These are phyloP conservation scores for Bothrops jararaca DNA, from an alignment of 2,113 vertebrate species.

Conservation along the genomic window DNA sequence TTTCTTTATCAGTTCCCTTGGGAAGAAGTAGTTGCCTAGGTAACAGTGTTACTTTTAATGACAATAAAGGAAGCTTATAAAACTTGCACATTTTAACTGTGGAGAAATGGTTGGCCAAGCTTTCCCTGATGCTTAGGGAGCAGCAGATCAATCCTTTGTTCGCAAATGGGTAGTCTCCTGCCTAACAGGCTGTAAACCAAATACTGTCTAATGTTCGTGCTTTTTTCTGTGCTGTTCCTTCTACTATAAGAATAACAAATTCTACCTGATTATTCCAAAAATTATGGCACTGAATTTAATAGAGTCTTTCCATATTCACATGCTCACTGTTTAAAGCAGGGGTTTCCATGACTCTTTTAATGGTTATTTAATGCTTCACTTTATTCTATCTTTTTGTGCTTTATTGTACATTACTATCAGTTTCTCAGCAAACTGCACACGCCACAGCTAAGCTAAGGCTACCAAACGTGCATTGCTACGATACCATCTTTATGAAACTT, in stretches of 20 bases:
- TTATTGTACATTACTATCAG: not conserved
- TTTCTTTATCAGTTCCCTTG: constrained; percentile 59
- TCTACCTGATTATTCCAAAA: not conserved
- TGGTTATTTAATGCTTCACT: not conserved
- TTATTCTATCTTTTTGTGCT: not conserved
- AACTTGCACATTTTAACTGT: constrained; percentile 53
- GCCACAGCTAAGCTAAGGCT: not conserved
- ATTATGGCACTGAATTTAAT: not conserved
- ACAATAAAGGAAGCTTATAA: constrained; percentile 60
- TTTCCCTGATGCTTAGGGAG: constrained; percentile 35
- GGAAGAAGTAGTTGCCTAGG: constrained; percentile 66
- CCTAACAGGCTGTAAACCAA: not conserved
- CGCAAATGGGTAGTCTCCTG: constrained; percentile 33
- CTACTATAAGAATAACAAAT: not conserved
- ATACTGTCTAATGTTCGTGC: not conserved
- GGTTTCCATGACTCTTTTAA: not conserved
- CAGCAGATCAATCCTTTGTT: constrained; percentile 44
- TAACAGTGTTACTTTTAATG: constrained; percentile 67
- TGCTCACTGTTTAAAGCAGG: not conserved
- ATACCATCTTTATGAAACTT: not conserved
- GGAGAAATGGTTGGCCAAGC: constrained; percentile 45
- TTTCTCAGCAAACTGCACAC: not conserved
- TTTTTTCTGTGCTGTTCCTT: not conserved
- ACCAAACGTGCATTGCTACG: not conserved
- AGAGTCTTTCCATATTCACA: not conserved